These are phyloP conservation scores for Helobdella robusta DNA, from an alignment of 2,888 invertebrate species.

Conservation along the genomic window DNA sequence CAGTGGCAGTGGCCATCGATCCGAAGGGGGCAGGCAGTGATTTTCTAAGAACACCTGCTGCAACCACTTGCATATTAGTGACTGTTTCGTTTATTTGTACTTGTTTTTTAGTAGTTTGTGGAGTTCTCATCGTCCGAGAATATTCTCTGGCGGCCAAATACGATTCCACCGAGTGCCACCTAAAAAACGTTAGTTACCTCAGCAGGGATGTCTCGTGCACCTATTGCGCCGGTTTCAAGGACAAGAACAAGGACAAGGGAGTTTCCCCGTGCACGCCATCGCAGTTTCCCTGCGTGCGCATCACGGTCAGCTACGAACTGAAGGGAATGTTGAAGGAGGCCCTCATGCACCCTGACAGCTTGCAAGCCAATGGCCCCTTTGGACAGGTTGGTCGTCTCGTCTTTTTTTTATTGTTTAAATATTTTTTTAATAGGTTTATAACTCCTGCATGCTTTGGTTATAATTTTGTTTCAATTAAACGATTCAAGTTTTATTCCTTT, in stretches of 20 bases:
- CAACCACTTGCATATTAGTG: constrained; percentile 33
- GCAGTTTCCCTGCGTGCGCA: constrained; percentile 31
- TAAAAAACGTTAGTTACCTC: constrained; percentile 20
- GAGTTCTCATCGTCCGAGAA: constrained; percentile 35
- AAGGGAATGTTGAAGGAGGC: constrained; percentile 23
- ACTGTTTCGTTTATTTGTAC: constrained; percentile 32
- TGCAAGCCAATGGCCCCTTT: constrained; percentile 31
- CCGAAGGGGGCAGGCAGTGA: constrained; percentile 3
- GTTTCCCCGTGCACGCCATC: constrained; percentile 31
- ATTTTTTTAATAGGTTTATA: no score
- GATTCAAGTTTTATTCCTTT: no score
- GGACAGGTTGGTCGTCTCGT: constrained; percentile 27
- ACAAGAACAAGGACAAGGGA: constrained; percentile 31
- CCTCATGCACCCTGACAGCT: constrained; percentile 33
- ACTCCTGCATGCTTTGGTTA: no score
- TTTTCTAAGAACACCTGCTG: constrained; percentile 9
- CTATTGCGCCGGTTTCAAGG: constrained; percentile 30
- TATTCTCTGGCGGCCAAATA: constrained; percentile 32
- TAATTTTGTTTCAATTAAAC: no score
- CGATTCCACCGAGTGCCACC: constrained; percentile 24
- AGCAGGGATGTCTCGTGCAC: constrained; percentile 24
- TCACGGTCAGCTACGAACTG: constrained; percentile 27
- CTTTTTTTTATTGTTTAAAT: no score
- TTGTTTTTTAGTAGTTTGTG: constrained; percentile 34
- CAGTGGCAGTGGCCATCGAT: constrained; percentile 21